Conservation (phyloP, 2,888 invertebrate species). For the Neuroscelio doddi region DNA sequence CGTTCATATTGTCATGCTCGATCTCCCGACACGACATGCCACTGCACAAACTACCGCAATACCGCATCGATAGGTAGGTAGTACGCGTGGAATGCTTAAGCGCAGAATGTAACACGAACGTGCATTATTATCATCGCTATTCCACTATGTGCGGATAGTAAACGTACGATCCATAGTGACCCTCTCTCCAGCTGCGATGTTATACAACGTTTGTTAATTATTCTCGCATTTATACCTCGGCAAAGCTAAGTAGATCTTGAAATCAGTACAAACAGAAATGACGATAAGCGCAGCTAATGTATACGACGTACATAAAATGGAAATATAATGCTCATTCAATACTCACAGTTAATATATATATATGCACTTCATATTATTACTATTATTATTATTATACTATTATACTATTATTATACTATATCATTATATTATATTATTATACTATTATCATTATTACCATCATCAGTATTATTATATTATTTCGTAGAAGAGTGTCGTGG, state of each 20-base stretch:
- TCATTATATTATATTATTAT: no score
- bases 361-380: no score
- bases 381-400: no score
- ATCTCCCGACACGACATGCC: constrained; percentile 51
- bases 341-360: no score
- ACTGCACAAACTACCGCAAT: constrained; percentile 52
- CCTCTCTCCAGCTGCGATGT: constrained; percentile 28
- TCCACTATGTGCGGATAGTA: constrained; percentile 28
- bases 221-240: constrained; percentile 11
- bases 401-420: no score
- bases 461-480: no score
- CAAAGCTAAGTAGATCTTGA: constrained; percentile 1
- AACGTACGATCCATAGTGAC: constrained; percentile 32
- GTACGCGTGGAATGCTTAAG: constrained; percentile 43
- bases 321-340: no score
- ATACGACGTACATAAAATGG: no score
- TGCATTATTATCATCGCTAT: constrained; percentile 55
- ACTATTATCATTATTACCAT: no score
- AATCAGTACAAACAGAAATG: constrained; percentile 2
- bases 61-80: constrained; percentile 48
- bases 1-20: constrained; percentile 56
- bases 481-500: no score
- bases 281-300: no score
- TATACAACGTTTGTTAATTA: constrained; percentile 18
- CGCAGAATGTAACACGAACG: constrained; percentile 50